phyloP scores from a whole-genome alignment of 2,888 invertebrate species.

The Hypselothyrea guttata region DNA sequence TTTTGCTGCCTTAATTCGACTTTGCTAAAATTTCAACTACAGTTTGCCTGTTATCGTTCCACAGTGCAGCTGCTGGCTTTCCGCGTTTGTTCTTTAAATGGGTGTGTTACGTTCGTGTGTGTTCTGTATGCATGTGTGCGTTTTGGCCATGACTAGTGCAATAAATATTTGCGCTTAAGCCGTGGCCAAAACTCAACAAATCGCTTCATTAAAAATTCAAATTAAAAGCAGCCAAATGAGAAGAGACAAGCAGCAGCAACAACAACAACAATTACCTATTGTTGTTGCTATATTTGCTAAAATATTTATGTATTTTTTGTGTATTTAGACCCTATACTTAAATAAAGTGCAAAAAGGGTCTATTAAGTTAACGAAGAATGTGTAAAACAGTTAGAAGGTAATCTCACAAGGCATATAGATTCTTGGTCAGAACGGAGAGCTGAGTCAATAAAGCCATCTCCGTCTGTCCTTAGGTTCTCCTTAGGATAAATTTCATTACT shows the following conservation, averaged over 20 bases:
- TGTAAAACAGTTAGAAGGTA: no score
- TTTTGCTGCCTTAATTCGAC: background rate
- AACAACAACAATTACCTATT: conserved; percentile 23
- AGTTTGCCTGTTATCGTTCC: conserved; percentile 18
- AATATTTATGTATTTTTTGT: no score
- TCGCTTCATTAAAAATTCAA: conserved; percentile 70
- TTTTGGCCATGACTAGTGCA: conserved; percentile 63
- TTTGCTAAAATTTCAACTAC: background rate
- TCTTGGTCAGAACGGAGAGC: no score
- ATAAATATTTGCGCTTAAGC: conserved; percentile 71
- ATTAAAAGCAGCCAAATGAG: conserved; percentile 45
- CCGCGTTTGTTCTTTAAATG: conserved; percentile 36
- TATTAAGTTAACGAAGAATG: no score
- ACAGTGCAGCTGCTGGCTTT: conserved; percentile 52
- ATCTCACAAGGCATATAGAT: no score
- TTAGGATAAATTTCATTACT: no score
- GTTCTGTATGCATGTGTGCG: conserved; percentile 29
- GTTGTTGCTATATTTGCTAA: conserved; percentile 5
- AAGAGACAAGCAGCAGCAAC: conserved; percentile 40
- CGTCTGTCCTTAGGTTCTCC: no score
- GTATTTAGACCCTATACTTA: no score
- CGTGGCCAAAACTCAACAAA: conserved; percentile 60
- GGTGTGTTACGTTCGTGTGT: conserved; percentile 31
- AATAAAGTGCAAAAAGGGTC: no score
- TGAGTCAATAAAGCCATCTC: no score